phyloP scores from a whole-genome alignment of 2,888 invertebrate genomes.

The Cosmia pyralina region DNA sequence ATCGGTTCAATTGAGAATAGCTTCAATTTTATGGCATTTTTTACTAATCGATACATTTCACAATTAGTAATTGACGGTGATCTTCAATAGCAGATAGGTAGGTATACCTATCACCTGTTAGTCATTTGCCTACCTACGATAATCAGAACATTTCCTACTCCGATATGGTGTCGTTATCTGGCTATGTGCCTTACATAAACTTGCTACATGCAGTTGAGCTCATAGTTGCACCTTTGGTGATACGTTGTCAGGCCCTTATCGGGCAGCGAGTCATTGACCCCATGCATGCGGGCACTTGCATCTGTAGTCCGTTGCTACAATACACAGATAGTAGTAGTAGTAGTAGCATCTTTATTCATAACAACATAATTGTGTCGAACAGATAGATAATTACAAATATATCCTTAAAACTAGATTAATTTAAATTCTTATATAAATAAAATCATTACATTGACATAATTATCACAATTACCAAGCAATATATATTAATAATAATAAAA shows the following conservation, averaged over 20 bases:
- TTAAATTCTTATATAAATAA: too few relatives aligned
- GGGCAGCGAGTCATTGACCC: slow-evolving; percentile 51
- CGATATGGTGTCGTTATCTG: slow-evolving; percentile 46
- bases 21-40: slow-evolving; percentile 3
- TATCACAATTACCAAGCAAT: too few relatives aligned
- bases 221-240: slow-evolving; percentile 59
- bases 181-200: slow-evolving; percentile 39
- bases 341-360: too few relatives aligned
- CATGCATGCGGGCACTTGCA: slow-evolving; percentile 58
- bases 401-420: too few relatives aligned
- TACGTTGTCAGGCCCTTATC: slow-evolving; percentile 65
- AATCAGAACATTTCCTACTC: slow-evolving; percentile 23
- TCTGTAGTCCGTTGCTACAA: slow-evolving; percentile 27
- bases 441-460: too few relatives aligned
- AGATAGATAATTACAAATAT: too few relatives aligned
- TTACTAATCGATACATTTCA: background rate
- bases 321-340: too few relatives aligned
- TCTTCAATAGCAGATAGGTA: background rate
- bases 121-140: background rate
- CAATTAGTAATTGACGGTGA: background rate
- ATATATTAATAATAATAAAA: too few relatives aligned
- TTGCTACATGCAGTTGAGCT: slow-evolving; percentile 41
- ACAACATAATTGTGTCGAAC: too few relatives aligned
- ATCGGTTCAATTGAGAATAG: slow-evolving; percentile 6
- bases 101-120: background rate